phyloP scores from a whole-genome alignment of 1,140 invertebrate genomes.

The Neodiprion fabricii region DNA sequence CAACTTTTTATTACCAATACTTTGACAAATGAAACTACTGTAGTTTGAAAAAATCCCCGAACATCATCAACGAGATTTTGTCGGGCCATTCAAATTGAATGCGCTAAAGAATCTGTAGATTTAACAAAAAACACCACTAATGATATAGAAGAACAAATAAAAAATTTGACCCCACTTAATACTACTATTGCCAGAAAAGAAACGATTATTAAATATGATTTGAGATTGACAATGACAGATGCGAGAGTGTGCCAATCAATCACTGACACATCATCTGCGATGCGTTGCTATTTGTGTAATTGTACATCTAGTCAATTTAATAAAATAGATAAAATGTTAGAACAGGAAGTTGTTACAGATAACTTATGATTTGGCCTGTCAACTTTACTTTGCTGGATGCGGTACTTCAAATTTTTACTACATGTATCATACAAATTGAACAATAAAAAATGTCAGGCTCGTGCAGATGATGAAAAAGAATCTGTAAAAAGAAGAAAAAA shows the following conservation, averaged over 20 bases:
- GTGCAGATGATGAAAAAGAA: constrained; percentile 18
- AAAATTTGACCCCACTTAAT: constrained; percentile 19
- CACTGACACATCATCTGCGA: constrained; percentile 46
- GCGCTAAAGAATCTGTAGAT: constrained; percentile 40
- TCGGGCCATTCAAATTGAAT: constrained; percentile 39
- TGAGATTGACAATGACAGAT: constrained; percentile 52
- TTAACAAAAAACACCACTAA: constrained; percentile 32
- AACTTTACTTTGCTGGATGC: constrained; percentile 47
- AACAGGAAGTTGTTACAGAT: constrained; percentile 26
- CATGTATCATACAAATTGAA: constrained; percentile 42
- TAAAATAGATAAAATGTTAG: constrained; percentile 27
- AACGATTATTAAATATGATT: constrained; percentile 30
- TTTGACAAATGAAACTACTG: constrained; percentile 21
- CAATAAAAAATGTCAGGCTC: constrained; percentile 39
- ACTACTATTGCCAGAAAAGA: constrained; percentile 23
- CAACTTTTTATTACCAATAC: constrained; percentile 17
- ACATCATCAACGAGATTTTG: constrained; percentile 45
- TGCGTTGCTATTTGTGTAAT: constrained; percentile 47
- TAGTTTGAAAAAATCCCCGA: constrained; percentile 43
- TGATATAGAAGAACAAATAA: constrained; percentile 28
- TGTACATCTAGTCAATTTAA: constrained; percentile 46
- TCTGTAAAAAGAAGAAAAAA: too few relatives aligned
- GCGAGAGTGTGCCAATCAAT: constrained; percentile 53
- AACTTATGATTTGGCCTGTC: constrained; percentile 43
- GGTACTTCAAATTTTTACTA: constrained; percentile 44